Conservation (phyloP, 1,140 invertebrate genomes). For the Lerema accius region DNA sequence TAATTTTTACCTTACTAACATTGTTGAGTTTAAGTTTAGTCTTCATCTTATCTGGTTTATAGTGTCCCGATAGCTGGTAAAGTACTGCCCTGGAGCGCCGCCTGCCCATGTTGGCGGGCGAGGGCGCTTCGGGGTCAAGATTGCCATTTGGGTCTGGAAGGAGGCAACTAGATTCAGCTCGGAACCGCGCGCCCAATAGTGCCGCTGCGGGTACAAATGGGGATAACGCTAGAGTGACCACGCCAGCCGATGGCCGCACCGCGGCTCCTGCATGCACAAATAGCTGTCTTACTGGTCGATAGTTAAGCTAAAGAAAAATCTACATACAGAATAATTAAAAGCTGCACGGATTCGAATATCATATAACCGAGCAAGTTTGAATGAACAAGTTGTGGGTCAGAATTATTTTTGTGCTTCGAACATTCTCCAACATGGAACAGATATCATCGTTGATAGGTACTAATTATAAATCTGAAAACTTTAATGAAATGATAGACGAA, state of each 20-base stretch:
- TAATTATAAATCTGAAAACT: neutral
- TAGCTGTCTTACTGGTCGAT: conserved; percentile 66
- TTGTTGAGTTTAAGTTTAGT: conserved; percentile 97
- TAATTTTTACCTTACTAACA: conserved; percentile 85
- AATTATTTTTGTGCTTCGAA: no score
- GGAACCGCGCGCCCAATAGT: conserved; percentile 86
- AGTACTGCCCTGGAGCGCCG: conserved; percentile 96
- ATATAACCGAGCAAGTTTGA: neutral
- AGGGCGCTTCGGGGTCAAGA: conserved; percentile 92
- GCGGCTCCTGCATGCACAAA: conserved; percentile 81
- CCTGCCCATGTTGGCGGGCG: conserved; percentile 93
- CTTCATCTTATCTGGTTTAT: conserved; percentile 96
- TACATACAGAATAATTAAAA: conserved; percentile 10
- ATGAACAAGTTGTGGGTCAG: no score
- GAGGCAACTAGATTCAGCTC: conserved; percentile 87
- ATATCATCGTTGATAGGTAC: no score
- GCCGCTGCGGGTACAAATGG: conserved; percentile 87
- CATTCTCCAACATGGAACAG: no score
- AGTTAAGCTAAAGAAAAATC: conserved; percentile 10
- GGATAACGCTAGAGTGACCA: conserved; percentile 84
- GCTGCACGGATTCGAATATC: neutral
- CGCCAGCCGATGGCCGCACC: conserved; percentile 82
- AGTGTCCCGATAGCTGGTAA: conserved; percentile 97
- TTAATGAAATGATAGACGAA: neutral
- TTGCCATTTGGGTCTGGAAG: conserved; percentile 92